Base-by-base conservation (phyloP, 2,797 vertebrate species). In the Chaetodon trifasciatus region DNA sequence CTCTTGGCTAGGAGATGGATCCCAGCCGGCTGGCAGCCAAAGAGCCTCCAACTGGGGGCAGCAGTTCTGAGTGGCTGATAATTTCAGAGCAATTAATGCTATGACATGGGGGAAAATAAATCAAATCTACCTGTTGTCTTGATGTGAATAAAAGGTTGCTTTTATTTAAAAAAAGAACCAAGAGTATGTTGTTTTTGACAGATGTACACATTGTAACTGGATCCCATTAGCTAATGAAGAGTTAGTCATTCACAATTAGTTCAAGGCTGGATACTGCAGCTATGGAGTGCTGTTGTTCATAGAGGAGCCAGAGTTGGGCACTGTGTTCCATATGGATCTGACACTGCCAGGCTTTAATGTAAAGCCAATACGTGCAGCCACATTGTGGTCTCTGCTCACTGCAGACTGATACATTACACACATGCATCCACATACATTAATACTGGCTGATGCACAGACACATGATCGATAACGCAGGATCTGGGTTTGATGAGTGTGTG, bases 241-340 rank as follows among this genome's bases (percentile, higher is more conserved):
- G 70, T 84, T 44, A 76, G 40, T 84, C 70, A 82, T 71, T 79
- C 55, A 70, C 58, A 73, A 56, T 78, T 62, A 78, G 61, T 53
- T 79, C 28, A 1, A 17, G 53, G 52, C 52, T 39, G 60, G 32
- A 79, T 62, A n/a, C 49, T 62, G 49, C 46, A 78, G 78, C 67
- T 63, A 23, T 68, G 52, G 61, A 65, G 58, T 21, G 68, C n/a
- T 50, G 35, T 23, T 58, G 71, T 52, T 64, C 37, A n/a, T 37
- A 74, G 64, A 63, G 52, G 24, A 67, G 50, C 6, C 55, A 39
- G 61, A 24, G 28, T 17, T 1, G 23, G 66, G 53, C 23, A 8
- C 47, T 72, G 74, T 70, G 63, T 28, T 79, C 70, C 70, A 57
- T 65, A 81, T 85, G 79, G 42, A 87, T 64, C 15, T 24, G 23